These are phyloP conservation scores for Argyresthia goedartella DNA, from an alignment of 2,888 invertebrate genomes.

Conservation along the genomic window DNA sequence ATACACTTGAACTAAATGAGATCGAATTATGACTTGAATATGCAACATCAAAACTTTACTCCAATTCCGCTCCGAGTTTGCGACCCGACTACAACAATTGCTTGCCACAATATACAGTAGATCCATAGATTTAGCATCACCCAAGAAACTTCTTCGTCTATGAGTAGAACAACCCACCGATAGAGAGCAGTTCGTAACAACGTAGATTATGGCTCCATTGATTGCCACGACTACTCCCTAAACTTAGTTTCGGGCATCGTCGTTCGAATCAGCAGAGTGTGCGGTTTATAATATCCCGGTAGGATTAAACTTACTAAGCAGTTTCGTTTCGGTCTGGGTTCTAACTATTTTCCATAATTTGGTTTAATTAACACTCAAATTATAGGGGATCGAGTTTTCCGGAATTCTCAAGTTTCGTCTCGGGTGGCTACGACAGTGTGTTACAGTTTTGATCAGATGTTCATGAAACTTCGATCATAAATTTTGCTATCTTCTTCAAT, in stretches of 20 bases:
- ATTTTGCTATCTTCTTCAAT: background rate
- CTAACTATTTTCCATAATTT: background rate
- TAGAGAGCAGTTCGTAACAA: conserved; percentile 29
- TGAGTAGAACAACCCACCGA: conserved; percentile 5
- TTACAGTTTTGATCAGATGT: background rate
- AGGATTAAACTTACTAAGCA: background rate
- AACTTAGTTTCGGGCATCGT: conserved; percentile 20
- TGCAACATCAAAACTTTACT: background rate
- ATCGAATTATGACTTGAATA: background rate
- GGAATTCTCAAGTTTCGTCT: background rate
- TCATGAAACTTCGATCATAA: background rate
- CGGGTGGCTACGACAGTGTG: background rate
- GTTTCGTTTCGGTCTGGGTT: background rate
- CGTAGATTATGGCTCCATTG: conserved; percentile 25
- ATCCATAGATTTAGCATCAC: no score
- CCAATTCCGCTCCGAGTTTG: background rate
- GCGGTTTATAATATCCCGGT: conserved; percentile 9
- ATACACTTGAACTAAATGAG: background rate
- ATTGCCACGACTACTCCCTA: conserved; percentile 20
- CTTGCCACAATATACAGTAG: background rate
- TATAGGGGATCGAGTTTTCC: background rate
- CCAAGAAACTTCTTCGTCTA: no score
- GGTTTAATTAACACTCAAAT: background rate
- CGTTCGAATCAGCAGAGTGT: background rate
- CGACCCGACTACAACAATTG: background rate